phyloP scores from a whole-genome alignment of 2,888 invertebrate genomes.

The Chironomus tentans region DNA sequence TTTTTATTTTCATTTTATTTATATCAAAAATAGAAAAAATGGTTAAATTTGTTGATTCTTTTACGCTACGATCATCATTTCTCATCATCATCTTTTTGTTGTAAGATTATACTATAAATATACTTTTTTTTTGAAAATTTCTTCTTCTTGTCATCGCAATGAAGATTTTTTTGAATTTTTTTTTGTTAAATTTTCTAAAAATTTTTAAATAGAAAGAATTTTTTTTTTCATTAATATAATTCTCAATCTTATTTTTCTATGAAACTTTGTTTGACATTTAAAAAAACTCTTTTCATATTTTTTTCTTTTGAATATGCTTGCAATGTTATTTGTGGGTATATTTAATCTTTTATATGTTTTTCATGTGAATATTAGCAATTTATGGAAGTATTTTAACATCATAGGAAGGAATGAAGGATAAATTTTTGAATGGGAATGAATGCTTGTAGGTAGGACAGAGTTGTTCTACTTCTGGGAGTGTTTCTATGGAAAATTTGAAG shows the following conservation, averaged over 20 bases:
- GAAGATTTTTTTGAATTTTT: slow-evolving; percentile 7
- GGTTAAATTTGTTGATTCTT: slow-evolving; percentile 24
- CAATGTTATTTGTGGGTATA: neutral
- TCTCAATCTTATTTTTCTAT: neutral
- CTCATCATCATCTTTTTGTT: neutral
- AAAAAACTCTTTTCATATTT: neutral
- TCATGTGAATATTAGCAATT: neutral
- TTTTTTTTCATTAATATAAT: neutral
- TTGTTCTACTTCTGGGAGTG: neutral
- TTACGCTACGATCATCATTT: slow-evolving; percentile 8
- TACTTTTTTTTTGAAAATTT: slow-evolving; percentile 9
- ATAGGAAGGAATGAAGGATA: neutral
- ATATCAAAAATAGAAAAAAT: slow-evolving; percentile 27
- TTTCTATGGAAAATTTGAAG: neutral
- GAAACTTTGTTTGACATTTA: neutral
- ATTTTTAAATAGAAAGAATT: neutral
- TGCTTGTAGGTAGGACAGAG: too few species aligned
- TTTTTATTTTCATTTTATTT: slow-evolving; percentile 19
- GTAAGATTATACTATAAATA: slow-evolving; percentile 14
- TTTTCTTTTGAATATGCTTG: neutral
- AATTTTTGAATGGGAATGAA: neutral
- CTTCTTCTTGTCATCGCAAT: neutral
- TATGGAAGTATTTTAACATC: neutral
- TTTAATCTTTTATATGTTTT: neutral
- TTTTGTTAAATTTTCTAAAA: neutral